Conservation (phyloP, 1,140 invertebrate genomes). For the Manduca sexta region DNA sequence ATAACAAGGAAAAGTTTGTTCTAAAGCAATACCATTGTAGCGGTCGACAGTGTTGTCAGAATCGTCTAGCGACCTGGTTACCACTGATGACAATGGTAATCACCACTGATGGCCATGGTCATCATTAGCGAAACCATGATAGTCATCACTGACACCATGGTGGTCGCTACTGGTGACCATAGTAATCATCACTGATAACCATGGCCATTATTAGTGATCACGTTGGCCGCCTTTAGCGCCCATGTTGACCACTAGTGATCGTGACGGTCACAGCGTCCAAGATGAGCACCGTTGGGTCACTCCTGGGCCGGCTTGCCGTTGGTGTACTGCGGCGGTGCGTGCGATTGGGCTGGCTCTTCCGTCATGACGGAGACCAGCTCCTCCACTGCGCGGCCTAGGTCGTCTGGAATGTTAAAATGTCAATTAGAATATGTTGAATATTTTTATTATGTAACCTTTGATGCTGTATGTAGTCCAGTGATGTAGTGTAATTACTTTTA, state of each 20-base stretch:
- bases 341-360: conserved; percentile 73
- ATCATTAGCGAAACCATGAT: no score
- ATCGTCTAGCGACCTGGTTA: no score
- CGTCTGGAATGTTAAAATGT: conserved; percentile 73
- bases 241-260: conserved; percentile 12
- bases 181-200: no score
- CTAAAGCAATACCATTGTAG: conserved; percentile 28
- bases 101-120: no score
- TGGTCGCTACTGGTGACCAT: no score
- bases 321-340: conserved; percentile 18
- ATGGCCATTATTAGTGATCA: no score
- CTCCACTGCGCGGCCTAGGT: conserved; percentile 88
- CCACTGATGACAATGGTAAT: no score
- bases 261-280: conserved; percentile 12
- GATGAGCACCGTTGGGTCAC: conserved; percentile 18
- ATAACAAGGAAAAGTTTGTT: not conserved
- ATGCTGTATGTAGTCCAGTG: no score
- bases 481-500: no score
- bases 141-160: no score
- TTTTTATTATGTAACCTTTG: no score
- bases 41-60: conserved; percentile 47
- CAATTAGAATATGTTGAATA: not conserved
- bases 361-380: conserved; percentile 91
- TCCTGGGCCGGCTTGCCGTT: conserved; percentile 43
- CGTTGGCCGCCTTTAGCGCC: conserved; percentile 29